phyloP scores from a whole-genome alignment of 2,113 vertebrate species.

The Chionomys nivalis region DNA sequence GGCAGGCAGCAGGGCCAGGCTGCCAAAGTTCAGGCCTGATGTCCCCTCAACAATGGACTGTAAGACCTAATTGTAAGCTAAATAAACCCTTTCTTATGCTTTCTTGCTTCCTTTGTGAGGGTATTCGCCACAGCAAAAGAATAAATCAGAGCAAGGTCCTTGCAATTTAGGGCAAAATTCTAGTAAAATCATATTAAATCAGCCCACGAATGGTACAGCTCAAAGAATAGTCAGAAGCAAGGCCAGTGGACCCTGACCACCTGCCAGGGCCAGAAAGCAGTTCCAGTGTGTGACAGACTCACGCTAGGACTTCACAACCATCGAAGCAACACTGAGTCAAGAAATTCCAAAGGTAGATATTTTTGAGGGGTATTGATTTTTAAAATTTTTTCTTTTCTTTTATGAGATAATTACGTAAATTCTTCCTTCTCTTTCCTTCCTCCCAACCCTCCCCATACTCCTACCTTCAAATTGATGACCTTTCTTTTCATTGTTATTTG shows the following conservation, averaged over 20 bases:
- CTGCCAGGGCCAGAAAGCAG: constrained; percentile 25
- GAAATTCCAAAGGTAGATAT: neutral
- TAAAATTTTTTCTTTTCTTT: neutral
- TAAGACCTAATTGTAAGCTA: neutral
- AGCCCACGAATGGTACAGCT: constrained; percentile 23
- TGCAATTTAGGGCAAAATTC: constrained; percentile 19
- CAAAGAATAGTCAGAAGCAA: constrained; percentile 60
- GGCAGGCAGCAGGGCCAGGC: neutral
- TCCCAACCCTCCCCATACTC: neutral
- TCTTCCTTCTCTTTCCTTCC: neutral
- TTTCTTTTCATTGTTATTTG: neutral
- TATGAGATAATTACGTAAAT: neutral
- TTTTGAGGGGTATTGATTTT: neutral
- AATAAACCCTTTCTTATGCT: neutral
- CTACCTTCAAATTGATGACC: neutral
- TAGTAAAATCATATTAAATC: neutral
- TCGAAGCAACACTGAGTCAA: constrained; percentile 30
- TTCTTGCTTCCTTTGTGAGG: too few species aligned
- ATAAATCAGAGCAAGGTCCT: neutral
- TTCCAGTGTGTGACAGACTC: constrained; percentile 7
- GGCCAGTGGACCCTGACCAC: constrained; percentile 14
- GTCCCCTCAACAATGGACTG: too few species aligned
- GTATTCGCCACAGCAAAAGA: neutral
- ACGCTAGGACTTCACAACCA: neutral
- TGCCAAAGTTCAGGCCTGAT: too few species aligned